Evolutionary conservation across 2,888 invertebrate genomes (phyloP), one percentile per base, ranked within the genome.

Genomic region (Boloria selene): DNA sequence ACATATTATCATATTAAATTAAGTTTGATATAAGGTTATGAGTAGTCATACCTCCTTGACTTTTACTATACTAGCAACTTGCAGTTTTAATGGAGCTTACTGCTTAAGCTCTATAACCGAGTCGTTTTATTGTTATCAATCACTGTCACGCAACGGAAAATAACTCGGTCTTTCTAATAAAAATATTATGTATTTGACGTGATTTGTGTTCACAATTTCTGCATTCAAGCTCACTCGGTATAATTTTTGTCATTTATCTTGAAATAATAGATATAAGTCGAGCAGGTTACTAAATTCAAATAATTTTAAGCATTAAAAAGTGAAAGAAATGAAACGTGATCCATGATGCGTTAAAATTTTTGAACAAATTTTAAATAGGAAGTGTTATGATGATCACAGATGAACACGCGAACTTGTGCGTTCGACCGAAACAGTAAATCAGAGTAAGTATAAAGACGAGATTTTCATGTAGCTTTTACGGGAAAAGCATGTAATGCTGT

Each of bases 101-200:
- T 38, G 44, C 18, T 38, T 50, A 13, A 50, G 55, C 55, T 55
- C 55, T 44, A 55, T 55, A 55, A 38, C 7, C 10, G 7, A 44
- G 55, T 56, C 71, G 73, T 75, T 74, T 76, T 80, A 80, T 76
- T 74, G 72, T 77, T 82, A 87, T 87, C 80, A 86, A 86, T 87
- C 85, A 86, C 80, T 80, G 82, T 81, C 83, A 80, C 70, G 72
- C 74, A 68, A 78, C 78, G 73, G 71, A 73, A 22, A 56, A 38
- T 55, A 77, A 67, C 72, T 78, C 74, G 75, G 77, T 78, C 80
- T 75, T 78, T 77, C 72, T 73, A 75, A 77, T 81, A 83, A 83
- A 82, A 77, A 73, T 38, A 38, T 38, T 38, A 73, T 75, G 76
- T 80, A 44, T 80, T 81, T 74, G 76, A 61, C 31, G 31, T 38